These are phyloP conservation scores for Portevinia maculata DNA, from an alignment of 2,888 invertebrate species.

Conservation along the genomic window DNA sequence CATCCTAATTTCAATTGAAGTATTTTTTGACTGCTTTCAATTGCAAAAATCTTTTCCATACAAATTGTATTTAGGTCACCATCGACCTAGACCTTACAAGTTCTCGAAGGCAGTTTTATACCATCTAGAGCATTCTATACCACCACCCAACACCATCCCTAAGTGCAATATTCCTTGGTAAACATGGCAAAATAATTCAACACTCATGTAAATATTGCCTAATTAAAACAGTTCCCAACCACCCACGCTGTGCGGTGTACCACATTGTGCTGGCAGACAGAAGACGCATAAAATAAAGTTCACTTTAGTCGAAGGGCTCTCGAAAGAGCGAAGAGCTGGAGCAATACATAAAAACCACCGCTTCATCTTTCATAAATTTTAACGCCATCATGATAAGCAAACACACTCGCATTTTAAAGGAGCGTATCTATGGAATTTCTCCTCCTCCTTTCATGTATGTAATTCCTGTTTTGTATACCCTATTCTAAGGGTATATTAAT, in stretches of 20 bases:
- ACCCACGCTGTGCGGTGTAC: background rate
- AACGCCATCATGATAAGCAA: slow-evolving; percentile 38
- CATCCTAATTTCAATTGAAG: too few relatives aligned
- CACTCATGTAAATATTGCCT: slow-evolving; percentile 18
- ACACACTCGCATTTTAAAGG: slow-evolving; percentile 29
- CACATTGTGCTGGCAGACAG: slow-evolving; percentile 4
- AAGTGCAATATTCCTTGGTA: slow-evolving; percentile 19
- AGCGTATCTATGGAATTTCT: slow-evolving; percentile 1
- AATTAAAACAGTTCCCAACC: slow-evolving; percentile 11
- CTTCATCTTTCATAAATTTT: slow-evolving; percentile 47
- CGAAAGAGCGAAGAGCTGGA: background rate
- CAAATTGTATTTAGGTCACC: too few relatives aligned
- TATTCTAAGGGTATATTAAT: too few relatives aligned
- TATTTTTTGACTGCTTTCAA: too few relatives aligned
- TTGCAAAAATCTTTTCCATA: too few relatives aligned
- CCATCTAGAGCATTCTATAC: background rate
- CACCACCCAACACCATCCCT: background rate
- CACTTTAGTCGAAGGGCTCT: slow-evolving; percentile 41
- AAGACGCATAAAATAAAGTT: slow-evolving; percentile 46
- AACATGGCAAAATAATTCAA: slow-evolving; percentile 13
- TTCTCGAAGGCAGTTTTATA: background rate
- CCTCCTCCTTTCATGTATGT: background rate
- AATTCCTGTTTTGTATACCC: background rate
- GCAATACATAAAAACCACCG: background rate
- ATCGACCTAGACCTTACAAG: slow-evolving; percentile 4